Evolutionary conservation across 2,113 vertebrate species (phyloP).

Genomic region (Gulo gulo): DNA sequence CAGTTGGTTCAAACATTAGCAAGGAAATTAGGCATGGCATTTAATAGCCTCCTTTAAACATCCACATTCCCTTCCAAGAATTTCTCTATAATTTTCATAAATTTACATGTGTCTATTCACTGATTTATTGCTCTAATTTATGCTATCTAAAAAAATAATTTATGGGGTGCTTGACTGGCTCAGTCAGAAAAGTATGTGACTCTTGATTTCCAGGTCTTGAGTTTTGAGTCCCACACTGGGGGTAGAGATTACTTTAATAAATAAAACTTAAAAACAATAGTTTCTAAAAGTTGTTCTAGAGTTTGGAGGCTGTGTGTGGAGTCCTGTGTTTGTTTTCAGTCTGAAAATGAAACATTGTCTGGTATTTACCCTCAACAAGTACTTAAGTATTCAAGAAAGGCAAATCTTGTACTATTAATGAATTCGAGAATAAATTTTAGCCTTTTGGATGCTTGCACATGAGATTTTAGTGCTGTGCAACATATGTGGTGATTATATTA

Average conservation of each 20-base stretch:
- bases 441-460: not conserved
- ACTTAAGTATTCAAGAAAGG: not conserved
- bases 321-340: not conserved
- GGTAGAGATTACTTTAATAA: not conserved
- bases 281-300: not conserved
- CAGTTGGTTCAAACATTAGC: not conserved
- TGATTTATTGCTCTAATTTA: not conserved
- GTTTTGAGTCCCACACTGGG: not conserved
- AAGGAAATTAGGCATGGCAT: not conserved
- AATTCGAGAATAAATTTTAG: not conserved
- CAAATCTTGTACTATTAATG: not conserved
- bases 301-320: not conserved
- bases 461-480: not conserved
- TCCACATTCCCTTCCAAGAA: not conserved
- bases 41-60: not conserved
- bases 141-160: not conserved
- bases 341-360: not conserved
- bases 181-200: not conserved
- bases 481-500: not conserved
- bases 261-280: not conserved
- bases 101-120: not conserved
- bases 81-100: not conserved
- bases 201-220: not conserved
- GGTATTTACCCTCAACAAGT: not conserved
- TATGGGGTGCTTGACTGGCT: not conserved